Base-by-base conservation (phyloP, 2,797 vertebrate species). In the Myripristis jacobus region DNA sequence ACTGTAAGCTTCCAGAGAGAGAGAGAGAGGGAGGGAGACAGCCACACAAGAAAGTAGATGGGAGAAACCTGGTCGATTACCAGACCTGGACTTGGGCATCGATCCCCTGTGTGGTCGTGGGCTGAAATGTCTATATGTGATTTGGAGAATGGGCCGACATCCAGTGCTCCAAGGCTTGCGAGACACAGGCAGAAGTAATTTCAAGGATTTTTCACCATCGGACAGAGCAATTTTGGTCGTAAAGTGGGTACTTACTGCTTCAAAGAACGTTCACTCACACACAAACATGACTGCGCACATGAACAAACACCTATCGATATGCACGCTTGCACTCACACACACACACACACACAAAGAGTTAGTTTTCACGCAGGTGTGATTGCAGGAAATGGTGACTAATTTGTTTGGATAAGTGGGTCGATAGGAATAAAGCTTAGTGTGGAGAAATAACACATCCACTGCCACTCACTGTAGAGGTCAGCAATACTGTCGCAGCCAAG, bases 41-140 rank as follows among this genome's bases (percentile, higher is more conserved):
- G 34, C 2, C 34, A 36, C 8, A 41, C n/a, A n/a, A n/a, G n/a
- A n/a, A n/a, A n/a, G n/a, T n/a, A n/a, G n/a, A n/a, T n/a, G 56
- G 43, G 53, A 63, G 54, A 81, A 41, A 69, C 21, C 62, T 75
- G 24, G 72, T 81, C 36, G 8, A 85, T 84, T 77, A 75, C 63
- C 21, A 56, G 61, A 76, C 47, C 67, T 25, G 67, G 21, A 74
- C 55, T 19, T 36, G 61, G 41, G 21, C 62, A 88, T 88, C 46
- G 70, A 84, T 90, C 77, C 55, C 50, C 25, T 10, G 7, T 38
- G 36, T 21, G 25, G 70, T 66, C 0, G n/a, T 71, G 60, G 69
- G 54, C 59, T 48, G 48, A 44, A 84, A 73, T 64, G 73, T 76
- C 76, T 68, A 43, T 73, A 60, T 72, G 63, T 83, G 67, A 87